Conservation (phyloP, 2,113 vertebrate genomes). For the Motacilla tschutschensis region DNA sequence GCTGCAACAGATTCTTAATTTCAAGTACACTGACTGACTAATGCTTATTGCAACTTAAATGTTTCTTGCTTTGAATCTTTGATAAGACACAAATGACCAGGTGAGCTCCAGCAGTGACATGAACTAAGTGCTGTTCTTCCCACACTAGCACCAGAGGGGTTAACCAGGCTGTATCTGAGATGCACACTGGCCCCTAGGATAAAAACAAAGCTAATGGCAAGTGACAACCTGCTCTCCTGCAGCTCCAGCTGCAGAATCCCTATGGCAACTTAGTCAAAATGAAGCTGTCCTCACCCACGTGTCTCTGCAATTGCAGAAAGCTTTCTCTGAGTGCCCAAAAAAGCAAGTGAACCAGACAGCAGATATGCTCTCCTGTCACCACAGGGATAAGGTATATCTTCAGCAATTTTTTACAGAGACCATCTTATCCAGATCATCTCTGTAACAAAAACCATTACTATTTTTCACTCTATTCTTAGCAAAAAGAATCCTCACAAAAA, state of each 20-base stretch:
- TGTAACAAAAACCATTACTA: neutral
- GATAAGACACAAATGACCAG: neutral
- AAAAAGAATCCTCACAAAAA: neutral
- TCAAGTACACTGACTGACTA: neutral
- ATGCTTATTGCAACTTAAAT: neutral
- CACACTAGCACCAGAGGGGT: neutral
- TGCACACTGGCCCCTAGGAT: neutral
- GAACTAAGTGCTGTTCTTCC: neutral
- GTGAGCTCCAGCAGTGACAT: neutral
- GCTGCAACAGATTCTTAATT: neutral
- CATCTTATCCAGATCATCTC: neutral
- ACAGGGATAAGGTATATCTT: neutral
- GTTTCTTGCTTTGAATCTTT: neutral
- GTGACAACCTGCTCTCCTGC: conserved; percentile 25
- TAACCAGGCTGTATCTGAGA: neutral
- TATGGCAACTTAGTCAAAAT: conserved; percentile 42
- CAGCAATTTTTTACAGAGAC: neutral
- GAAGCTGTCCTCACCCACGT: conserved; percentile 12
- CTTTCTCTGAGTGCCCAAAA: neutral
- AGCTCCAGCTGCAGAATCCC: conserved; percentile 42
- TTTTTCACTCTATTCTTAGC: neutral
- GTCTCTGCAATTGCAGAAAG: neutral
- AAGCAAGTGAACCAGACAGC: conserved; percentile 8
- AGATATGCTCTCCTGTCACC: neutral
- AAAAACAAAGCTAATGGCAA: conserved; percentile 37